Base-by-base conservation (phyloP, 2,113 vertebrate species). In the Microtus oregoni region DNA sequence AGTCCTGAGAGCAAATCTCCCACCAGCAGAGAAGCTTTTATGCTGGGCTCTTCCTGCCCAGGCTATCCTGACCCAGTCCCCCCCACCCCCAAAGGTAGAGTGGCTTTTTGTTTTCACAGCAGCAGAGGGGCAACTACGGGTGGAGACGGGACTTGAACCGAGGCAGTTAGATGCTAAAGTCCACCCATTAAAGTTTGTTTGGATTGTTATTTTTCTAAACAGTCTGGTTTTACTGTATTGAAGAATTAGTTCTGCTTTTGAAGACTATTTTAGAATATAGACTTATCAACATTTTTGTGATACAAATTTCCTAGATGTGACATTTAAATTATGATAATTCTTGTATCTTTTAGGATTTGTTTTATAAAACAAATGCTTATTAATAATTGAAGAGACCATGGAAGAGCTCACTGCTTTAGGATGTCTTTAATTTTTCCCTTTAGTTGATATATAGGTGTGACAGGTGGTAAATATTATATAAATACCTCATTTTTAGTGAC, bases 341-440 rank as follows among this genome's bases (percentile, higher is more conserved):
- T 95, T 75, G 5, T 41, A 52, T 85, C 85, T 81, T 86, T 96
- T 75, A 91, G 38, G 90, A 63, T 86, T 96, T 1, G 87, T 70
- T 90, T 91, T 96, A 91, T 85, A 72, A 89, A 96, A 91, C 6
- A 96, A 93, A 65, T 86, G 82, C 8, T 94, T 79, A 81, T 87
- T 94, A 72, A 67, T 90, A 86, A 67, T 68, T 35, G 26, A 24
- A 13, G 30, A 90, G 12, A 30, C 28, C 30, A 5, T 82, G 20
- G 22, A 52, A 32, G 65, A 14, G 81, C 81, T 96, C 10, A n/a
- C 38, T 75, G 58, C 92, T 91, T 96, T 91, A 91, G 75, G 32
- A 82, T 26, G 20, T 67, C 47, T 81, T 96, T 30, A 65, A 9
- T 75, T 92, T 97, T 93, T 92, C 58, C 81, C 9, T 85, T 95